phyloP scores from a whole-genome alignment of 2,797 vertebrate genomes.

The Vipera latastei region DNA sequence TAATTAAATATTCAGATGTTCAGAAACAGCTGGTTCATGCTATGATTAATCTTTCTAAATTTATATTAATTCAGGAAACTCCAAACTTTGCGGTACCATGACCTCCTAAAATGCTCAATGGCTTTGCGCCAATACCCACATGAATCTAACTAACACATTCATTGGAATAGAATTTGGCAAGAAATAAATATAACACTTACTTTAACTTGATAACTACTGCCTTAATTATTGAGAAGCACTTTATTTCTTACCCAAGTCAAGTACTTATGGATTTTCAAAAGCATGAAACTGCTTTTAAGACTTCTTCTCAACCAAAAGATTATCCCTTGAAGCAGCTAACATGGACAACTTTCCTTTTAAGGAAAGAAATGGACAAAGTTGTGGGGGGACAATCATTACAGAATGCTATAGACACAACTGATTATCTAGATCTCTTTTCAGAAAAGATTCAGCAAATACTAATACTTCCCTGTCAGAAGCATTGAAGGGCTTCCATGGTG shows the following conservation, averaged over 20 bases:
- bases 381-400: background rate
- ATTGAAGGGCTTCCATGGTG: background rate
- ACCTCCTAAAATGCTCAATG: background rate
- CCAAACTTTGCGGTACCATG: background rate
- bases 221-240: background rate
- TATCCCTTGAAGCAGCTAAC: background rate
- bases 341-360: background rate
- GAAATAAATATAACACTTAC: background rate
- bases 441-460: background rate
- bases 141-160: background rate
- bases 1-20: background rate
- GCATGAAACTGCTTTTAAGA: background rate
- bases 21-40: background rate
- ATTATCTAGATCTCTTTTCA: background rate
- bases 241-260: background rate
- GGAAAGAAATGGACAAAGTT: background rate
- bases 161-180: background rate
- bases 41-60: background rate
- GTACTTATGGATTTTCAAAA: background rate
- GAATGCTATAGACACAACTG: background rate
- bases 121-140: background rate
- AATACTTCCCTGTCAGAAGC: background rate
- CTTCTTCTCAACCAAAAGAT: background rate
- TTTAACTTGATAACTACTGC: background rate
- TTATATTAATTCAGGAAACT: background rate